Evolutionary conservation across 2,113 vertebrate genomes (phyloP), one percentile per base, ranked within the genome.

Genomic region (Clarias gariepinus): DNA sequence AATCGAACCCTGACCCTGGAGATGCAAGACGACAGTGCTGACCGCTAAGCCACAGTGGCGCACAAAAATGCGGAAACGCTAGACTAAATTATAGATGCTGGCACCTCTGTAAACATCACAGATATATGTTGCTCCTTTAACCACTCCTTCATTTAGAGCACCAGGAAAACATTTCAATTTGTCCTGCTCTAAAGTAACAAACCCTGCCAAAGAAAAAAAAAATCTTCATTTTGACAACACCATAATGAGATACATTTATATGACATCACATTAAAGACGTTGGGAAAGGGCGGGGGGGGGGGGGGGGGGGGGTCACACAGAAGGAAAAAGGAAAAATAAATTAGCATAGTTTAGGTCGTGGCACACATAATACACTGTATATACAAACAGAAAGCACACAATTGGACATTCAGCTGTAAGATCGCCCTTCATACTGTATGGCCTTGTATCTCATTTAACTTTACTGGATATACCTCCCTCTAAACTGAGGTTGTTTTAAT

Each of bases 321-420:
- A 61, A 76, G 83, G 79, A 88, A 84, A 41, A 86, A 66, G 55
- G 81, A 55, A 86, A 90, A 91, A 88, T 89, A 89, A 90, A 91
- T 90, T 90, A 91, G 82, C 88, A 86, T 66, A 87, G 82, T 52
- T 52, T 79, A 90, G 78, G 63, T 30, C 58, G 80, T 89, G 87
- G 82, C 74, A 90, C 87, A 89, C 83, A 61, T 68, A 74, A 81
- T 58, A 74, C 64, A 87, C 76, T 80, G 58, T 91, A 91, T 90
- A 90, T 89, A 91, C 91, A 89, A 85, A 91, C 88, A 83, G 83
- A 89, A 87, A 91, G 89, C 90, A 91, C 90, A 88, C 76, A 58
- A 79, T 18, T 69, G 74, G 63, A 84, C 28, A 80, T 58, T 85
- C 68, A 74, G 13, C 9, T 23, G 74, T 19, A 57, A 47, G 68